Evolutionary conservation across 2,888 invertebrate genomes (phyloP), one percentile per base, ranked within the genome.

Genomic region (Calliphora vomitoria): DNA sequence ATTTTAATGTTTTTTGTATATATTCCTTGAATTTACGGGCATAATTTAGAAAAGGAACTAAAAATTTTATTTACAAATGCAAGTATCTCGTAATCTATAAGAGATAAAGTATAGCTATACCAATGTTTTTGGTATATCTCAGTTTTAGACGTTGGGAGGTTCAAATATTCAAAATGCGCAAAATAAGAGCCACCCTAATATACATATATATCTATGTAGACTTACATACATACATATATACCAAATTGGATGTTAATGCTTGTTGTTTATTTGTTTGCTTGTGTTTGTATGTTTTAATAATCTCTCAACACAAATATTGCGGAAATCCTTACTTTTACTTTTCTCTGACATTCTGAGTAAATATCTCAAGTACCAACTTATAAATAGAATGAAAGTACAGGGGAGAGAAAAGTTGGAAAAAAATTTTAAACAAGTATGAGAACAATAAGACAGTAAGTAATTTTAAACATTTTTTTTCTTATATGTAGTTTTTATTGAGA

Each of bases 261-360:
- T 69, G 50, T 53, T 71, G 38, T 4, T 55, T 55, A 3, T 31
- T 47, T 75, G 31, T 62, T 38, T 41, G 8, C 58, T 64, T 38
- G 31, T 62, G 60, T 71, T 69, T 62, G 71, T 62, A 20, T 20
- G n/a, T 25, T 35, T 62, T 62, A 53, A 72, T 71, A 80, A 50
- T 47, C 41, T 72, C 71, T 72, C 8, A 69, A 62, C 71, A 71
- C 41, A 81, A 81, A 71, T 81, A 53, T 31, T 68, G 41, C 15
- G 62, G 71, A 80, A 72, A 62, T 35, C 47, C 11, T 44, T 20
- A 18, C 3, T 25, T 72, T 72, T 72, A 25, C 53, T 55, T 55
- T 55, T 55, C 20, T 58, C 15, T 68, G 25, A 4, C 20, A 47
- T 68, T 47, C 44, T 68, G n/a, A 8, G n/a, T 38, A 31, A 55